A percentile compares a stretch with the other conserved stretches of the same genome.
Evolutionary conservation across 1,140 invertebrate species (phyloP).

Genomic region (Mamestra configurata): DNA sequence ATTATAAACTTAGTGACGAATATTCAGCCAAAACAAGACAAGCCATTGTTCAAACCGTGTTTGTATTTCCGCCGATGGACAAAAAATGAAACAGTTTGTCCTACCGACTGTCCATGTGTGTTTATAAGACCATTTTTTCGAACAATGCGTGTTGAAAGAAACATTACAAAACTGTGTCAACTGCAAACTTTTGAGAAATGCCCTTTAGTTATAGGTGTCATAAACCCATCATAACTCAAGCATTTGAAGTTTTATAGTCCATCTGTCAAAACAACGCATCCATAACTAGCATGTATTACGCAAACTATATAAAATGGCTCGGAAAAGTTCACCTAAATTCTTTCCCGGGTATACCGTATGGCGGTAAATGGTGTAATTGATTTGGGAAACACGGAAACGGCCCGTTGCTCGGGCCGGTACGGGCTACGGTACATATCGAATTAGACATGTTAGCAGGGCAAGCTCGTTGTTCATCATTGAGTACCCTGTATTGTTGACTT

Average conservation of each 20-base stretch:
- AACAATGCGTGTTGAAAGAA: conserved; percentile 12
- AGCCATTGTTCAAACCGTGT: conserved; percentile 77
- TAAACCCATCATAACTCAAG: conserved; percentile 75
- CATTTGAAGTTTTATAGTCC: conserved; percentile 71
- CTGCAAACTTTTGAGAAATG: conserved; percentile 55
- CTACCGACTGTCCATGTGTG: conserved; percentile 32
- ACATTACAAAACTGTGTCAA: conserved; percentile 27
- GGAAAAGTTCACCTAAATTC: conserved; percentile 73
- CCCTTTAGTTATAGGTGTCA: conserved; percentile 58
- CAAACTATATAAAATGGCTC: conserved; percentile 68
- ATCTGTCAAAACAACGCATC: conserved; percentile 77
- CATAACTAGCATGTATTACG: conserved; percentile 66
- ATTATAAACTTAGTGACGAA: conserved; percentile 72
- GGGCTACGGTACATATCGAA: conserved; percentile 45
- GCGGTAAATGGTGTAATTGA: conserved; percentile 82
- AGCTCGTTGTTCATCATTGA: conserved; percentile 22
- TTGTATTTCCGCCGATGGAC: conserved; percentile 74
- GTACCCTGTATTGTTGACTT: neutral
- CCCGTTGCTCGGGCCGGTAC: conserved; percentile 49
- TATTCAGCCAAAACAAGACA: conserved; percentile 71
- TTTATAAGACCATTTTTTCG: conserved; percentile 18
- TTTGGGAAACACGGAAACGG: conserved; percentile 70
- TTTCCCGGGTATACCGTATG: conserved; percentile 57
- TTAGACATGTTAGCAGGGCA: conserved; percentile 48
- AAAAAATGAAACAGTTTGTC: conserved; percentile 69